Percentiles rank a stretch among this genome's conserved stretches.
Evolutionary conservation across 2,888 invertebrate genomes (phyloP).

Genomic region (Chloromyia formosa): DNA sequence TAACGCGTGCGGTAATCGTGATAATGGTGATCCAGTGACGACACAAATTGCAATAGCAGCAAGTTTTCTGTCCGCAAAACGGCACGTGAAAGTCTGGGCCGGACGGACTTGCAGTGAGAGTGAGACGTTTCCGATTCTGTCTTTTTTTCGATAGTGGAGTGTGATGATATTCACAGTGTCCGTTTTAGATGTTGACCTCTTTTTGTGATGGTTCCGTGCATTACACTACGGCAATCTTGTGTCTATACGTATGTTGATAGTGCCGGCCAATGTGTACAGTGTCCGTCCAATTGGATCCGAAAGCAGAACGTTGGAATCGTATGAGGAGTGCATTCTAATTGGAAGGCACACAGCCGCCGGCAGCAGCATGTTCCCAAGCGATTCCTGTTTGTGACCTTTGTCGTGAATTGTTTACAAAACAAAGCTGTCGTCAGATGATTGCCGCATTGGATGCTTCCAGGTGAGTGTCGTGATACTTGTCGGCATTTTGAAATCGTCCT

Average conservation of each 20-base stretch:
- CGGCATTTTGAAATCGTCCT: too few species aligned
- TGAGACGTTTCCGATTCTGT: not conserved
- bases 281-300: slow-evolving; percentile 1
- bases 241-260: not conserved
- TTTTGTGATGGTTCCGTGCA: not conserved
- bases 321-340: not conserved
- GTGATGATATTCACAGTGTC: not conserved
- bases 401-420: slow-evolving; percentile 19
- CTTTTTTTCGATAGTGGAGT: not conserved
- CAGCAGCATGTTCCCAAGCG: not conserved
- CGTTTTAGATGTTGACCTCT: not conserved
- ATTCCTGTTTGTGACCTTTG: slow-evolving; percentile 21
- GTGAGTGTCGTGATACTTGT: too few species aligned
- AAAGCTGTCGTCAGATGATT: not conserved
- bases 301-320: slow-evolving; percentile 11
- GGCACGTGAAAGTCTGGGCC: slow-evolving; percentile 23
- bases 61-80: not conserved
- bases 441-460: too few species aligned
- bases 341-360: not conserved
- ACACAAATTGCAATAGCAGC: slow-evolving; percentile 18
- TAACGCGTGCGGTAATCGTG: not conserved
- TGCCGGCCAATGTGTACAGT: slow-evolving; percentile 17
- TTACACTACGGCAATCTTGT: not conserved
- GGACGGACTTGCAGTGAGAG: not conserved
- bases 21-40: slow-evolving; percentile 7